Conservation (phyloP, 2,888 invertebrate species). For the Caenorhabditis sinica region DNA sequence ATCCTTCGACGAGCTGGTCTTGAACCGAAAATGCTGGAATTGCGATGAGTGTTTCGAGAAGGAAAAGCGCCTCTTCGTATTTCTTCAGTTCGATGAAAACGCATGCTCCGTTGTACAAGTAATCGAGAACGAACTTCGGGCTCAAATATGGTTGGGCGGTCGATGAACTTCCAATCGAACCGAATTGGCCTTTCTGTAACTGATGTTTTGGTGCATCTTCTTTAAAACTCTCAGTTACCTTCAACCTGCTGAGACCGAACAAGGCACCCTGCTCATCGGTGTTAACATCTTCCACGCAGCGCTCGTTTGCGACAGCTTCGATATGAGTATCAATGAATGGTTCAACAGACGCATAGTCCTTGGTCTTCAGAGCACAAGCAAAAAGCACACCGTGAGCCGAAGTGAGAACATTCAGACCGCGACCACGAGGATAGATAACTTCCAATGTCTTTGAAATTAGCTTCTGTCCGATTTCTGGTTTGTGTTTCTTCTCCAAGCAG, state of each 20-base stretch:
- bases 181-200: constrained; percentile 33
- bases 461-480: constrained; percentile 62
- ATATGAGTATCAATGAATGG: constrained; percentile 48
- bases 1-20: constrained; percentile 64
- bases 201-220: background rate
- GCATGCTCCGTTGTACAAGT: constrained; percentile 69
- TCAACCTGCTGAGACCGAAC: background rate
- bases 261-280: background rate
- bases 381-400: constrained; percentile 64
- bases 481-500: constrained; percentile 64
- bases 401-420: constrained; percentile 42
- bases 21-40: constrained; percentile 45
- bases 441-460: constrained; percentile 51
- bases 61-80: constrained; percentile 57
- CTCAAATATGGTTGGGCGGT: constrained; percentile 20
- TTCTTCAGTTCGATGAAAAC: constrained; percentile 61
- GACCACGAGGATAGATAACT: constrained; percentile 29
- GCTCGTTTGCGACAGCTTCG: constrained; percentile 54
- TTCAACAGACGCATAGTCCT: constrained; percentile 28
- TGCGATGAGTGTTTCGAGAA: constrained; percentile 48
- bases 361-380: constrained; percentile 58
- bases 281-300: background rate
- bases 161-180: background rate
- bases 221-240: background rate
- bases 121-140: constrained; percentile 66